Conservation (phyloP, 2,888 invertebrate genomes). For the Ceraclea dissimilis region DNA sequence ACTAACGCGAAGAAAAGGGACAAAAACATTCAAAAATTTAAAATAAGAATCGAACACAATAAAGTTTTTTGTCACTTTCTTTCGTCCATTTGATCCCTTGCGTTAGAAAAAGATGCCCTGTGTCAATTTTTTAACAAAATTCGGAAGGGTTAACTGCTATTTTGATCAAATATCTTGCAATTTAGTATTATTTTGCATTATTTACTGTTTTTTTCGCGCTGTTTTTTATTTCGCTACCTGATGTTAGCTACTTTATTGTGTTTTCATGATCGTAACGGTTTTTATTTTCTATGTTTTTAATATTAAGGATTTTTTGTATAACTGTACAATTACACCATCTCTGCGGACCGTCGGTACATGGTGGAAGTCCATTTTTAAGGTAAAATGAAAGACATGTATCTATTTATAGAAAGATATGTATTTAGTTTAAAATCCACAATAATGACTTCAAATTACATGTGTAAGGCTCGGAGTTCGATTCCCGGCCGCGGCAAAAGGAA, state of each 20-base stretch:
- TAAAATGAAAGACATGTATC: too few relatives aligned
- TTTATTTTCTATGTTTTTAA: too few relatives aligned
- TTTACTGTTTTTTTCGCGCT: background rate
- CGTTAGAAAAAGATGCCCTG: background rate
- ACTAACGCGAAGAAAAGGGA: background rate
- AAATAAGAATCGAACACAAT: background rate
- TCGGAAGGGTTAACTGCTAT: background rate
- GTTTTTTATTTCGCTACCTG: background rate
- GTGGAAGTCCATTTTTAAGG: too few relatives aligned
- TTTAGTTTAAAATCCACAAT: too few relatives aligned
- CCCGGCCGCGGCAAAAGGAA: too few relatives aligned
- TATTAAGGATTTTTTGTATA: too few relatives aligned
- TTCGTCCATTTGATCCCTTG: background rate
- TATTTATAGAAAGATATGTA: too few relatives aligned
- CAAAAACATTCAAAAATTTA: background rate
- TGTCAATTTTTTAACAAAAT: background rate
- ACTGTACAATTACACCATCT: too few relatives aligned
- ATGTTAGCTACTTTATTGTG: background rate
- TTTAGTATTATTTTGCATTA: background rate
- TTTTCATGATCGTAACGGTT: background rate
- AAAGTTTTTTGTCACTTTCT: background rate
- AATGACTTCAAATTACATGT: too few relatives aligned
- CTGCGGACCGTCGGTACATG: too few relatives aligned
- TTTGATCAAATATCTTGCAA: background rate
- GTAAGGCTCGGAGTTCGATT: too few relatives aligned